These are phyloP conservation scores for Cepaea hortensis DNA, from an alignment of 2,888 invertebrate genomes.

Conservation along the genomic window DNA sequence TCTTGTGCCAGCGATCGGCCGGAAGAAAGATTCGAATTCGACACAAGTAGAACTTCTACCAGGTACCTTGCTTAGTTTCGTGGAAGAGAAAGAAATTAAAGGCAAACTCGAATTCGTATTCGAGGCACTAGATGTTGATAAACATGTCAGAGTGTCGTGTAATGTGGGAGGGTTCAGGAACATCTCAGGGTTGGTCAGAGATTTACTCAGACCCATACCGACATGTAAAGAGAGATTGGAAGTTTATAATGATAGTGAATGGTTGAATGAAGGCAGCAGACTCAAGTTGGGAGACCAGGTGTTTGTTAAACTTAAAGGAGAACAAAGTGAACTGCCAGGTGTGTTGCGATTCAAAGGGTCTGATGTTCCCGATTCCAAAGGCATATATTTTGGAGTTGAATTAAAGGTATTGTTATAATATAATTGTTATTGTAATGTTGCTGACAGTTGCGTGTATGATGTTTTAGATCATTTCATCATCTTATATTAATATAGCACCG, in stretches of 20 bases:
- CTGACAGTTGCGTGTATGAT: too few relatives aligned
- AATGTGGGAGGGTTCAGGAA: conserved; percentile 52
- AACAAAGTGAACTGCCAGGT: conserved; percentile 60
- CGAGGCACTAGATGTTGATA: conserved; percentile 42
- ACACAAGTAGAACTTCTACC: conserved; percentile 61
- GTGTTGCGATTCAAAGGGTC: conserved; percentile 63
- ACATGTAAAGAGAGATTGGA: conserved; percentile 65
- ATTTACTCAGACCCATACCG: conserved; percentile 65
- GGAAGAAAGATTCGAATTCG: conserved; percentile 59
- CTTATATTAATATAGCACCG: too few relatives aligned
- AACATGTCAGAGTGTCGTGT: conserved; percentile 53
- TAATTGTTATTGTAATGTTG: neutral
- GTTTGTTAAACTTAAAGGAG: conserved; percentile 64
- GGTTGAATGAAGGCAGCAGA: conserved; percentile 63
- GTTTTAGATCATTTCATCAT: too few relatives aligned
- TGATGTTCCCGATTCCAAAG: conserved; percentile 59
- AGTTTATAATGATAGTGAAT: conserved; percentile 62
- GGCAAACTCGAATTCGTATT: conserved; percentile 41
- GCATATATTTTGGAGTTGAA: conserved; percentile 70
- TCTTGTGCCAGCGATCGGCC: conserved; percentile 58
- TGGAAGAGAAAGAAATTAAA: conserved; percentile 44
- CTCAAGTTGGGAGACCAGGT: conserved; percentile 62
- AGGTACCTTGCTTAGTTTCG: conserved; percentile 60
- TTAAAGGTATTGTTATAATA: conserved; percentile 58
- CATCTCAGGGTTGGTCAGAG: conserved; percentile 53